Evolutionary conservation across 2,888 invertebrate genomes (phyloP), one percentile per base, ranked within the genome.

Genomic region (Margaritifera margaritifera): DNA sequence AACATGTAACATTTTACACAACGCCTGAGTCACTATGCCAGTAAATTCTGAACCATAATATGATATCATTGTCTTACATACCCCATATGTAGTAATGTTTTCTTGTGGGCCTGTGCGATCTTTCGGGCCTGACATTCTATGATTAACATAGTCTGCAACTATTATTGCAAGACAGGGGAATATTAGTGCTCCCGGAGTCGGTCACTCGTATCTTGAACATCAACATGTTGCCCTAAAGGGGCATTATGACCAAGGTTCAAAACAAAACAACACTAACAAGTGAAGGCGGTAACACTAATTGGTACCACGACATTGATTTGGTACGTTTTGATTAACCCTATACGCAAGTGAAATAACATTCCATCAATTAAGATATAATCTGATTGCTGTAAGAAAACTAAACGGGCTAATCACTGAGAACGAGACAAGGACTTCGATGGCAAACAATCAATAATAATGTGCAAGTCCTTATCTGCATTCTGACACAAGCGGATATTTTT

Each of bases 191-290:
- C 73, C 24, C 60, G 58, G 0, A 73, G 60, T 31, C 61, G 52
- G 50, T 77, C 77, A 19, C 72, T 55, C 42, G 77, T 77, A 59
- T 77, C 68, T 8, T 70, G 70, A 55, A 74, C 72, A 4, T 71
- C 72, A 67, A 66, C 59, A 58, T 77, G 74, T 5, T 61, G 68
- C 19, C 64, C 68, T 18, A 77, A 20, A 5, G 71, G 68, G 3
- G 73, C 66, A 24, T 77, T 73, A 68, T 77, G 72, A 62, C 60
- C 74, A 24, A 73, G 25, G 20, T 63, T 19, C n/a, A n/a, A n/a
- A n/a, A n/a, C 18, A 75, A 25, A 2, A 73, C 72, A 20, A 66
- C 27, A 27, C 31, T 20, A 19, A 73, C 61, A 15, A 68, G 25
- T 11, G 66, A 19, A 3, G 66, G 20, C 15, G 76, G 72, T 25